phyloP scores from a whole-genome alignment of 2,888 invertebrate species.

The Calliopum simillimum region DNA sequence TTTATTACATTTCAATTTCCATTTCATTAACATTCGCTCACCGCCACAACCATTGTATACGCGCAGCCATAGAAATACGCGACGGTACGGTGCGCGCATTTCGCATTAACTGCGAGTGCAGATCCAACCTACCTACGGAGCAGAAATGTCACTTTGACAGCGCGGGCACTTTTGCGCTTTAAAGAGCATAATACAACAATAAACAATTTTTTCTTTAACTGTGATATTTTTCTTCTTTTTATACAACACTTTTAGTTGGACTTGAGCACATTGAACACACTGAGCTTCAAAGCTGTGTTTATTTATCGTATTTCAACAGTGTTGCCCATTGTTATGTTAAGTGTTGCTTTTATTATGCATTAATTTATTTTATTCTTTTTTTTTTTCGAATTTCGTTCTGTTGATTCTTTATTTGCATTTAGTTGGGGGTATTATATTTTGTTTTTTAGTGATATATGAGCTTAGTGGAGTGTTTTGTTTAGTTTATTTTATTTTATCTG shows the following conservation, averaged over 20 bases:
- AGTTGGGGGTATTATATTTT: neutral
- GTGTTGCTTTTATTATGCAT: constrained; percentile 30
- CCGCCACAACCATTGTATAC: too few relatives aligned
- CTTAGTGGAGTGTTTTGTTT: constrained; percentile 30
- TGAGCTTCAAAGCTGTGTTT: neutral
- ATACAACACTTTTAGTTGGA: too few relatives aligned
- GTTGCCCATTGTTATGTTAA: constrained; percentile 31
- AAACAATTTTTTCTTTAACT: constrained; percentile 3
- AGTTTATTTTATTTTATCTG: constrained; percentile 12
- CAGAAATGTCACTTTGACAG: constrained; percentile 7
- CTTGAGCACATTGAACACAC: too few relatives aligned
- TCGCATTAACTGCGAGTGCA: neutral
- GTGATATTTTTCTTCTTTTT: too few relatives aligned
- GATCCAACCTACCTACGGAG: too few relatives aligned
- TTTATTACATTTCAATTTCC: neutral
- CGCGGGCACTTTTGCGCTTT: neutral
- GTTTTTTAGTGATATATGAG: constrained; percentile 32
- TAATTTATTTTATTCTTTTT: constrained; percentile 18
- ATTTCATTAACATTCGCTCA: neutral
- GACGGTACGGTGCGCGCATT: neutral
- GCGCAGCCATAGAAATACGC: neutral
- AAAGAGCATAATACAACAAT: neutral
- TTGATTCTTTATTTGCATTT: constrained; percentile 3
- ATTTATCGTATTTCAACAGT: constrained; percentile 7
- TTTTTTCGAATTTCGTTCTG: neutral